phyloP scores from a whole-genome alignment of 2,888 invertebrate species.

The Drosophila nr. perissopoda region DNA sequence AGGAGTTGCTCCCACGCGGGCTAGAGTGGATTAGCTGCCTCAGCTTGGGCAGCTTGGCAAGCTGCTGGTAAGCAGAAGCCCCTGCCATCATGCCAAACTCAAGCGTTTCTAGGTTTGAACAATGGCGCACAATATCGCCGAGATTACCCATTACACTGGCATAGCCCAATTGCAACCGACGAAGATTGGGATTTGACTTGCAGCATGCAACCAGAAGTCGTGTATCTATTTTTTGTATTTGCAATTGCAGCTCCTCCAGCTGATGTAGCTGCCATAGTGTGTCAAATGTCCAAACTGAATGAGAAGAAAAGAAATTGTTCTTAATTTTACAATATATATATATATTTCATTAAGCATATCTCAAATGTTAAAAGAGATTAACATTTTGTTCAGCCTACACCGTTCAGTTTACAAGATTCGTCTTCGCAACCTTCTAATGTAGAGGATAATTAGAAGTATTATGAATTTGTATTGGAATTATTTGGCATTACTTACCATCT shows the following conservation, averaged over 20 bases:
- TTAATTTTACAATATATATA: neutral
- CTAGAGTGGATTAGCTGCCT: constrained; percentile 51
- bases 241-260: constrained; percentile 44
- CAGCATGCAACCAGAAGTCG: constrained; percentile 50
- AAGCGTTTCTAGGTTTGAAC: constrained; percentile 48
- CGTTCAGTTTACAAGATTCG: neutral
- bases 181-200: constrained; percentile 48
- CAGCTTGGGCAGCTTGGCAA: constrained; percentile 54
- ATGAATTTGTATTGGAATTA: neutral
- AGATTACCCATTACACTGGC: constrained; percentile 33
- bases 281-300: constrained; percentile 39
- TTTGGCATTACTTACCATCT: constrained; percentile 38
- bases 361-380: neutral
- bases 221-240: constrained; percentile 20
- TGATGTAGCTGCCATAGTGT: constrained; percentile 32
- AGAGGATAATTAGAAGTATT: neutral
- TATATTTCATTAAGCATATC: too few species aligned
- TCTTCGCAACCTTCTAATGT: neutral
- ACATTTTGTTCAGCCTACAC: neutral
- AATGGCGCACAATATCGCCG: constrained; percentile 46
- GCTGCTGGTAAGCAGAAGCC: constrained; percentile 29
- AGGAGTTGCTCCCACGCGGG: constrained; percentile 49
- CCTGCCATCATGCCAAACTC: constrained; percentile 58
- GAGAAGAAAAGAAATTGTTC: neutral
- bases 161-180: constrained; percentile 45